phyloP scores from a whole-genome alignment of 2,797 vertebrate species.

The Furcifer pardalis region DNA sequence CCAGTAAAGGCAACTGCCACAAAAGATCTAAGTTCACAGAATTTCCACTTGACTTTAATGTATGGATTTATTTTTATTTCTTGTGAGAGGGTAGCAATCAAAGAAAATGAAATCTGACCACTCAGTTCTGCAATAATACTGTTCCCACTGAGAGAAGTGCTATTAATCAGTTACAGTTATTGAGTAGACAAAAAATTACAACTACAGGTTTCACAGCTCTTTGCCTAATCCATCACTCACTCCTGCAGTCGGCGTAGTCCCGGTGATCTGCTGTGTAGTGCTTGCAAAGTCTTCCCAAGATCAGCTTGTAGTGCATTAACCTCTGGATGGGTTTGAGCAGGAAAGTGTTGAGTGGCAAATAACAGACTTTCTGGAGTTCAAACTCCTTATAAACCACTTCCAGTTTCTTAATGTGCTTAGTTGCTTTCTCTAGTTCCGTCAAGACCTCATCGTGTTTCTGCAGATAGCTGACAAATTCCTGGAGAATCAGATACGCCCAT shows the following conservation, averaged over 20 bases:
- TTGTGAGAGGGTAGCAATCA: background rate
- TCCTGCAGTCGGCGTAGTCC: conserved; percentile 85
- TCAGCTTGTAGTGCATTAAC: conserved; percentile 92
- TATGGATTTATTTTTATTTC: background rate
- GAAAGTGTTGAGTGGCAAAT: conserved; percentile 93
- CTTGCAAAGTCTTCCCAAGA: conserved; percentile 88
- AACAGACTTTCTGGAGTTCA: conserved; percentile 97
- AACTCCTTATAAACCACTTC: conserved; percentile 92
- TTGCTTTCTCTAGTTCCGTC: conserved; percentile 90
- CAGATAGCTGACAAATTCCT: conserved; percentile 89
- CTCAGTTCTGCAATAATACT: fast-evolving
- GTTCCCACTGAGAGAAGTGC: background rate
- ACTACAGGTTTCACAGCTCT: fast-evolving
- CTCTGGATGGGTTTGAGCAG: conserved; percentile 96
- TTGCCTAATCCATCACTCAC: conserved; percentile 73
- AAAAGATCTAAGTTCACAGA: background rate
- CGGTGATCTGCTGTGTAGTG: conserved; percentile 81
- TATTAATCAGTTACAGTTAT: fast-evolving
- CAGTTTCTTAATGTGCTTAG: conserved; percentile 85
- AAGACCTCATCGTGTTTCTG: conserved; percentile 91
- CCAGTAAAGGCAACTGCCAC: background rate
- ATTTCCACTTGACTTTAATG: background rate
- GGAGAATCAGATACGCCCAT: background rate
- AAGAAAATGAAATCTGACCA: background rate
- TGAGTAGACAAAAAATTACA: background rate